Base-by-base conservation (phyloP, 2,888 invertebrate genomes). In the Bibio marci region DNA sequence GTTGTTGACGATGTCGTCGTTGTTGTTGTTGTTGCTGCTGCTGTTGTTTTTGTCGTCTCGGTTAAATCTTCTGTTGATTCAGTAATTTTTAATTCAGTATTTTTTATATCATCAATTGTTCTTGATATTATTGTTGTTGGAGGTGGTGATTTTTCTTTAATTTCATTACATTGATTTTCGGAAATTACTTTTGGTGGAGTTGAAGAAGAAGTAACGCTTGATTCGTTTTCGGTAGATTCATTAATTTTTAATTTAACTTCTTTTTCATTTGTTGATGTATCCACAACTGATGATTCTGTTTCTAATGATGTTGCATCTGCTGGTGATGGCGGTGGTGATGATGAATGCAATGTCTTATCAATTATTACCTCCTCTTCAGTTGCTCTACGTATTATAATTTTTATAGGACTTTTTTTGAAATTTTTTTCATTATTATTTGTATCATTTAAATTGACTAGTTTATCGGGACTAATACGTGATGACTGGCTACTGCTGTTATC, bases 1-100 rank as follows among this genome's bases (percentile, higher is more conserved):
- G 41, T 40, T 26, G 27, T 35, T 33, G 41, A 37, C 4, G 28
- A 37, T 12, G 11, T 12, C 3, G 22, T 22, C 7, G 22, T 22
- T 22, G 22, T 22, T 22, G 22, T 22, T 22, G 22, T 6, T 7
- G 22, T 37, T 32, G 15, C 4, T 32, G 26, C 22, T 22, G 8
- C 8, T 22, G 22, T 6, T 4, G 22, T 22, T 6, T 4, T 4
- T 22, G 22, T 6, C 8, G 22, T 8, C 22, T 4, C 5, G 3
- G 32, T 15, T 19, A 47, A 33, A 41, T 46, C 46, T 35, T 47
- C 47, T 15, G n/a, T 40, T 12, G 48, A 48, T 36, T 48, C 48
- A 5, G 45, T 45, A 18, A 48, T 48, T 44, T 44, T 44, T 15
- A 47, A 33, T 37, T 45, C 45, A 17, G 28, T 14, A 18, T 28